Percentiles rank a stretch among this genome's conserved stretches.
phyloP scores from a whole-genome alignment of 2,797 vertebrate genomes.

The Hapalemur alaotrensis region DNA sequence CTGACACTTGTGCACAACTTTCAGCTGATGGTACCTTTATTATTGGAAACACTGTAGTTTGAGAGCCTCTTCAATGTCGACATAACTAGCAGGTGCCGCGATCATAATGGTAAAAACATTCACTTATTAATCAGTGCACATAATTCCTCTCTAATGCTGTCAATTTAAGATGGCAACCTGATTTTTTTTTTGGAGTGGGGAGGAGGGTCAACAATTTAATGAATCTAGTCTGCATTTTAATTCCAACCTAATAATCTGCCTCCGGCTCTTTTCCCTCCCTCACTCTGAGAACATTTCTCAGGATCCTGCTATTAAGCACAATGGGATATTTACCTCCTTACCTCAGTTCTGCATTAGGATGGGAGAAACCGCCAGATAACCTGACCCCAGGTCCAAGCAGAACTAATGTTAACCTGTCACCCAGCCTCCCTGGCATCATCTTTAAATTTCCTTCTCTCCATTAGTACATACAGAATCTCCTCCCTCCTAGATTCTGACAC shows the following conservation, averaged over 20 bases:
- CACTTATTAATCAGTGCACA: conserved; percentile 86
- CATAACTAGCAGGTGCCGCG: conserved; percentile 75
- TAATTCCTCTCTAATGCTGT: conserved; percentile 87
- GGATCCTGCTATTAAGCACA: conserved; percentile 80
- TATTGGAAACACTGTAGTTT: conserved; percentile 73
- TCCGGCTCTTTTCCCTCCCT: conserved; percentile 82
- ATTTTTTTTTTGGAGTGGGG: conserved; percentile 81
- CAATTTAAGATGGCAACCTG: conserved; percentile 86
- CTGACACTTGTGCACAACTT: conserved; percentile 62
- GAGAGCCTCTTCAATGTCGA: conserved; percentile 74
- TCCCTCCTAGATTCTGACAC: conserved; percentile 41
- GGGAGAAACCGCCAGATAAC: conserved; percentile 36
- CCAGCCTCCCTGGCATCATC: not conserved
- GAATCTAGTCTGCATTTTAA: conserved; percentile 88
- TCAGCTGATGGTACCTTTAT: conserved; percentile 47
- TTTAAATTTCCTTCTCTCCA: not conserved
- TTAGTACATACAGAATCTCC: not conserved
- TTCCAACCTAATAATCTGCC: conserved; percentile 86
- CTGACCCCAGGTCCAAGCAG: not conserved
- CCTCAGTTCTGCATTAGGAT: conserved; percentile 50
- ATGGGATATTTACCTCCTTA: conserved; percentile 78
- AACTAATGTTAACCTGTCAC: conserved; percentile 53
- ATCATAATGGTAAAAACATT: conserved; percentile 74
- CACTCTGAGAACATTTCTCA: conserved; percentile 70
- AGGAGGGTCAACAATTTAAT: conserved; percentile 88